These are phyloP conservation scores for Mixornis gularis DNA, from an alignment of 2,113 vertebrate genomes.

Conservation along the genomic window DNA sequence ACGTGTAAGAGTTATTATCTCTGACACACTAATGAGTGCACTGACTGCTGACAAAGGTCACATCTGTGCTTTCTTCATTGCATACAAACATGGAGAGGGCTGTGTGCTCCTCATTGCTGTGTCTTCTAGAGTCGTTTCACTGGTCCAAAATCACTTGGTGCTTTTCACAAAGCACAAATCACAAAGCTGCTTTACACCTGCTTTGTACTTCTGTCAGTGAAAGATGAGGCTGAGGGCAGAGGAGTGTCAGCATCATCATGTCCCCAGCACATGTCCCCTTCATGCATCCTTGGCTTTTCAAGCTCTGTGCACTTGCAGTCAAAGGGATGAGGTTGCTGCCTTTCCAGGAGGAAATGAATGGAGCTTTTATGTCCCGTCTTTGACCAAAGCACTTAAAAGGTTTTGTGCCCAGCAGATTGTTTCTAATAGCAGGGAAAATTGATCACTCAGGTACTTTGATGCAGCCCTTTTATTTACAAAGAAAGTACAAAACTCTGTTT, in stretches of 20 bases:
- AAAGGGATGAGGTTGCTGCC: background rate
- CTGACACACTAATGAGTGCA: conserved; percentile 28
- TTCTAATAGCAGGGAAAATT: conserved; percentile 44
- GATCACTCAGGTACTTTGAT: conserved; percentile 27
- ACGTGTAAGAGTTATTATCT: conserved; percentile 22
- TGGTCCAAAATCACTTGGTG: background rate
- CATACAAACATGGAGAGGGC: background rate
- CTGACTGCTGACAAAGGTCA: conserved; percentile 39
- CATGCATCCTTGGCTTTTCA: background rate
- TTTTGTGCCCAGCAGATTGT: conserved; percentile 21
- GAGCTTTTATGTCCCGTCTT: background rate
- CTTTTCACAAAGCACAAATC: background rate
- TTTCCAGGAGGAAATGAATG: background rate
- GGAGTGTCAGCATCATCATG: background rate
- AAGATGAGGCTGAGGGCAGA: background rate
- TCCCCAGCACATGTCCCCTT: background rate
- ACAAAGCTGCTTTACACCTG: background rate
- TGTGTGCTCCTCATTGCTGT: background rate
- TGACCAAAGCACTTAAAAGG: conserved; percentile 28
- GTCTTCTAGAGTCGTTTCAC: background rate
- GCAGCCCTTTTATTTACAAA: conserved; percentile 20
- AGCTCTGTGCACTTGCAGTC: background rate
- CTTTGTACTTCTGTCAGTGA: background rate
- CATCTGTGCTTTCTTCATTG: background rate
- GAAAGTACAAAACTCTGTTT: conserved; percentile 17